Percentiles rank a stretch among this genome's conserved stretches.
These are phyloP conservation scores for Sebastes oblongus DNA, from an alignment of 2,797 vertebrate species.

Conservation along the genomic window DNA sequence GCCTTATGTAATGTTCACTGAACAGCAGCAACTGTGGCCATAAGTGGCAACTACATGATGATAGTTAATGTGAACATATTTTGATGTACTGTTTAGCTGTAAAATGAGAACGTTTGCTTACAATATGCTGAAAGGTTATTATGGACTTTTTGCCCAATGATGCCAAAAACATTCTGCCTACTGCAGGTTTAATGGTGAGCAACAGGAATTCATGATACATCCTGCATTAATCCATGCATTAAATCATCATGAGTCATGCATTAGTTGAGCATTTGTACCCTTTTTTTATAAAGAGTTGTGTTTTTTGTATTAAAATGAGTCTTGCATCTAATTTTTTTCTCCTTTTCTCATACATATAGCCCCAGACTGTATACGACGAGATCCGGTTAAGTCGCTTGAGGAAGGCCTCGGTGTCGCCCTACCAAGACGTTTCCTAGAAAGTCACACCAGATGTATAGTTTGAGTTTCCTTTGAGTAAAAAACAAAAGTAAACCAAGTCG, in stretches of 20 bases:
- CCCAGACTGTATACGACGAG: slow-evolving; percentile 57
- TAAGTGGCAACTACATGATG: too few relatives aligned
- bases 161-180: too few relatives aligned
- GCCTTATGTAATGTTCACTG: too few relatives aligned
- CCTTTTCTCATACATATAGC: background rate
- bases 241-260: background rate
- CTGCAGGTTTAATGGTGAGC: too few relatives aligned
- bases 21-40: too few relatives aligned
- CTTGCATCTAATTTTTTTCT: background rate
- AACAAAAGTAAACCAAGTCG: background rate
- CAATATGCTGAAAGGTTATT: too few relatives aligned
- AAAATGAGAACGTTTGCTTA: too few relatives aligned
- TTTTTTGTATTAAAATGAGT: background rate
- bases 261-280: background rate
- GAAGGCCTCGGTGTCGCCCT: background rate
- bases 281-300: background rate
- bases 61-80: too few relatives aligned
- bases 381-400: slow-evolving; percentile 39
- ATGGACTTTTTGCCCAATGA: too few relatives aligned
- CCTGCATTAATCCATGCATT: background rate
- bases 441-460: background rate
- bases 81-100: too few relatives aligned
- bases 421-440: slow-evolving; percentile 5
- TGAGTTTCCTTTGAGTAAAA: background rate
- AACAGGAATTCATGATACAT: background rate